Base-by-base conservation (phyloP, 2,113 vertebrate genomes). In the Amazona guildingii region DNA sequence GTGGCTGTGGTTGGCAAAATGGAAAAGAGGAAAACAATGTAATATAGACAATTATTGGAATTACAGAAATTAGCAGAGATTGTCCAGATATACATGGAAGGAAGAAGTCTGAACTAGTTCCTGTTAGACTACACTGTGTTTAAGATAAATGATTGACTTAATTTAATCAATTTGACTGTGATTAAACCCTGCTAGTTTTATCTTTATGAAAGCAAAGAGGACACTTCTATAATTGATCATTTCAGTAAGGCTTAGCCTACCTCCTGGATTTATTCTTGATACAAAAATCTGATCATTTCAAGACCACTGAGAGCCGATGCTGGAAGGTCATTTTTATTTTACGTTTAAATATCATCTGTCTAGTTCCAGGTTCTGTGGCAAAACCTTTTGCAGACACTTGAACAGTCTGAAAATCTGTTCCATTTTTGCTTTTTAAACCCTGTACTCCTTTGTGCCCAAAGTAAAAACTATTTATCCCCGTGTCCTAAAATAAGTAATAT, bases 181-280 rank as follows among this genome's bases (percentile, higher is more conserved):
- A 92, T 89, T 55, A 94, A 94, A 91, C 51, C 46, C 78, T 95
- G 27, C 31, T 68, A 68, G 21, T 82, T 91, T 92, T 88, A 69
- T 62, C 33, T 88, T 78, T 33, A 57, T 85, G 62, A 94, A 85
- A 37, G 55, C 13, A 92, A 88, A 86, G 37, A 17, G 35, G 41
- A 86, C n/a, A 68, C 3, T 72, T 95, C 43, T 57, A 21, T 70
- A 92, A 91, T 6, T 10, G 24, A 57, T 7, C 29, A 57, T 90
- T 95, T 90, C 75, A 68, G 18, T 73, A 86, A 76, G 86, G n/a
- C 51, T 91, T 79, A 96, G 39, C 11, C 59, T 46, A 39, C 70
- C 27, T 52, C 67, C 49, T 90, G 43, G n/a, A 84, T 90, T 84
- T 90, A 76, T 64, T 35, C 37, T 84, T 74, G 61, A 33, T 72